Conservation (phyloP, 2,888 invertebrate species). For the Abrostola tripartita region DNA sequence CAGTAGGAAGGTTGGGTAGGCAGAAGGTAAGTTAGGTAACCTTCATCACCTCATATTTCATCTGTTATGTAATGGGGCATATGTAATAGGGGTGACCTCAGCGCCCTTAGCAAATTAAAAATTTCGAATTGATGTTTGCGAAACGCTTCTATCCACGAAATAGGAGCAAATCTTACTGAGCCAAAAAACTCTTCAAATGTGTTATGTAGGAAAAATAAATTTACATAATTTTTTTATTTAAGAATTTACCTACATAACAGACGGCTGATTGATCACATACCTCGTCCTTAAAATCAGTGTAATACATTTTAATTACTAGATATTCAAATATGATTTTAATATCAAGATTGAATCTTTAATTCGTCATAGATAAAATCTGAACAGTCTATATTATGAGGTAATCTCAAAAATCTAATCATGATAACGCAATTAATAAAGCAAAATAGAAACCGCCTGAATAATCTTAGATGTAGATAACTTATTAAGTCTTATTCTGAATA, state of each 20-base stretch:
- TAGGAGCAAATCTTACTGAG: no score
- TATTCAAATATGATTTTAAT: constrained; percentile 31
- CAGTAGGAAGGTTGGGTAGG: no score
- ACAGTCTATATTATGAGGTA: constrained; percentile 24
- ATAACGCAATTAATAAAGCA: constrained; percentile 22
- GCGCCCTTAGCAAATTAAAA: no score
- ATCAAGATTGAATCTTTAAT: constrained; percentile 52
- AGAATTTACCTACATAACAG: constrained; percentile 14
- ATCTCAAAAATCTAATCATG: constrained; percentile 38
- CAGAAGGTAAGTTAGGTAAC: no score
- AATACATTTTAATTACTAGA: constrained; percentile 42
- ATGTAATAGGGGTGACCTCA: no score
- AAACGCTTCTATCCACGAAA: no score
- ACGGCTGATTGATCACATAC: constrained; percentile 34
- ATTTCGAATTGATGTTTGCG: no score
- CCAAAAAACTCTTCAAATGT: no score
- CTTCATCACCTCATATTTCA: no score
- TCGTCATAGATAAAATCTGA: constrained; percentile 53
- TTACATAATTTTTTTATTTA: no score
- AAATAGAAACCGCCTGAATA: constrained; percentile 37
- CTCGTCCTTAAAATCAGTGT: constrained; percentile 26
- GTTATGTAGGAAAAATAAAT: constrained; percentile 1
- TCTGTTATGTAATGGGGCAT: no score
- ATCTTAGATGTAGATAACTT: constrained; percentile 22
- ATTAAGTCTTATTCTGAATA: constrained; percentile 5